Percentiles rank a stretch among this genome's conserved stretches.
These are phyloP conservation scores for Cairina moschata DNA, from an alignment of 2,113 vertebrate species.

Conservation along the genomic window DNA sequence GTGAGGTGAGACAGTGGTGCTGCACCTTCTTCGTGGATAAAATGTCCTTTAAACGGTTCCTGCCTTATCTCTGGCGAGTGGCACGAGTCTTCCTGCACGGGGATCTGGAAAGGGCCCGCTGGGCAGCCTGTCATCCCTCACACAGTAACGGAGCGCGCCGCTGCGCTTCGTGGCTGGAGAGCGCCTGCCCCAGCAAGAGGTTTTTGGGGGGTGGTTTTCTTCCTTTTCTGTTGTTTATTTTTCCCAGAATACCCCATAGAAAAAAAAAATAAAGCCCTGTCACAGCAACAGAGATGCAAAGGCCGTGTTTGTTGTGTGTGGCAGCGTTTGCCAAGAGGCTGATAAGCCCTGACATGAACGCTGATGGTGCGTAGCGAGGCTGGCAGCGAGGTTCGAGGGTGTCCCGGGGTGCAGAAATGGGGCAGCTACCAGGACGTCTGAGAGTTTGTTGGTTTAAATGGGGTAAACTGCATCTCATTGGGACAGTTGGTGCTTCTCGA, in stretches of 20 bases:
- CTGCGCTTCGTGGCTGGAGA: not conserved
- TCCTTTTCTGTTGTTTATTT: not conserved
- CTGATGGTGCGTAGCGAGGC: not conserved
- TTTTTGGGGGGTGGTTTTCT: not conserved
- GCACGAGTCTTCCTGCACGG: accelerated
- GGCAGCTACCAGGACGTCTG: not conserved
- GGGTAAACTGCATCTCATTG: not conserved
- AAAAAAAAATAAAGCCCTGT: not conserved
- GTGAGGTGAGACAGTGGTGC: not conserved
- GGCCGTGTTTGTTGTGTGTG: not conserved
- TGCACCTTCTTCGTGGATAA: not conserved
- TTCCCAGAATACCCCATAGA: not conserved
- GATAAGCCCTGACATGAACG: not conserved
- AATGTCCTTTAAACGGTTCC: not conserved
- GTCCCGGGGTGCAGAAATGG: not conserved
- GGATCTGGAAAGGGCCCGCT: not conserved
- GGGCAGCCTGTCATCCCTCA: not conserved
- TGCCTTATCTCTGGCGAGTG: not conserved
- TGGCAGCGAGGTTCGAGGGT: not conserved
- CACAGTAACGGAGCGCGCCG: accelerated
- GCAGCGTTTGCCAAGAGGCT: not conserved
- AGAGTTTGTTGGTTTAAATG: not conserved
- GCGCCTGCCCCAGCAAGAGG: accelerated
- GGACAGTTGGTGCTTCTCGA: not conserved
- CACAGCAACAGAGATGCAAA: not conserved